Evolutionary conservation across 2,888 invertebrate species (phyloP), one percentile per base, ranked within the genome.

Genomic region (Scaptodrosophila latifasciaeformis): DNA sequence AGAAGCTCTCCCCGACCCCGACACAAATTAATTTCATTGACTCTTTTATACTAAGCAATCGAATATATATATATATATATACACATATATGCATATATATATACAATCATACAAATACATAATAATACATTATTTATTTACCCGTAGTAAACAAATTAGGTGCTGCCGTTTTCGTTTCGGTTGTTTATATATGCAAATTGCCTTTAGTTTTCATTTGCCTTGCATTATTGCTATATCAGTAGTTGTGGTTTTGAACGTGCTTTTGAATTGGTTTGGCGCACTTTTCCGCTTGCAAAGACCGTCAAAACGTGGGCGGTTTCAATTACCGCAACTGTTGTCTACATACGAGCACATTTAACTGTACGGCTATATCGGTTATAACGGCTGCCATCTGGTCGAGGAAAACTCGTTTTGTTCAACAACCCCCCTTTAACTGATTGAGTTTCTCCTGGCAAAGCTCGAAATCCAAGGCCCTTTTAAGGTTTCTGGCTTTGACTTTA

Each of bases 11-110:
- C 58, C 65, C 55, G 45, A 52, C 68, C 65, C 65, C 68, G 48
- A 63, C 64, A 59, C 43, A 57, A 40, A 51, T 55, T 31, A 31
- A 51, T 65, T 70, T n/a, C 74, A 59, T 48, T 62, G 72, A 56
- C 65, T 56, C 51, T 34, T 34, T 34, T 15, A 34, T 34, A 13
- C 15, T 34, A n/a, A n/a, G n/a, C n/a, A n/a, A n/a, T n/a, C n/a
- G n/a, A n/a, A n/a, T n/a, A 34, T 34, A 34, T 34, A n/a, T 30
- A 10, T 30, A 30, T 7, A 7, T 30, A 10, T 30, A 30, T 30
- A 30, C 12, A 30, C 30, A 1, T 30, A 12, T 35, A 13, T 35
- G 15, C 17, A 17, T 17, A 35, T 35, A 1, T 37, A 17, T 37
- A 17, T 37, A 9, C 10, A n/a, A n/a, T n/a, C n/a, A n/a, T n/a